Conservation (phyloP, 2,888 invertebrate genomes). For the Aspidiotus destructor region DNA sequence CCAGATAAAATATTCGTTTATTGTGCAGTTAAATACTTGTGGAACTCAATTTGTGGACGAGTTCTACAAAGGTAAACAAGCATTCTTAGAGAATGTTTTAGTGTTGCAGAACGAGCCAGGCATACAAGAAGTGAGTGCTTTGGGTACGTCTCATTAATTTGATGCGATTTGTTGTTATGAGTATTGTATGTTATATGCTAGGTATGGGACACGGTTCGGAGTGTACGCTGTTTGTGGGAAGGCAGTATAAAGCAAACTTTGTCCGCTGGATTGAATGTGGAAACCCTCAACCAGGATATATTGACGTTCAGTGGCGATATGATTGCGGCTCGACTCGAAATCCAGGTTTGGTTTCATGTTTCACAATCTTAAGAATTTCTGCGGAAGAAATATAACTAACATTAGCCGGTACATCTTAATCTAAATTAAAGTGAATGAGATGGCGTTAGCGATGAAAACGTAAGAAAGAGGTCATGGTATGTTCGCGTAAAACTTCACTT, state of each 20-base stretch:
- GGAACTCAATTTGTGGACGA: slow-evolving; percentile 71
- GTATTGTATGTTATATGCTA: slow-evolving; percentile 38
- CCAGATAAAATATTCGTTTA: slow-evolving; percentile 59
- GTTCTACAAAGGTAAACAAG: slow-evolving; percentile 62
- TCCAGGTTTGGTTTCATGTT: slow-evolving; percentile 46
- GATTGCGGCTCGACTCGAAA: slow-evolving; percentile 66
- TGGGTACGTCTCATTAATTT: not conserved
- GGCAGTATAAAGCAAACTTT: slow-evolving; percentile 66
- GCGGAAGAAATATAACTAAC: not conserved
- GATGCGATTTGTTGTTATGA: not conserved
- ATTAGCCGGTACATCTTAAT: not conserved
- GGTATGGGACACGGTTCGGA: slow-evolving; percentile 69
- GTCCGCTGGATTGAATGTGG: slow-evolving; percentile 63
- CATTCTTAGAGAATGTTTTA: slow-evolving; percentile 67
- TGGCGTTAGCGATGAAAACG: no score
- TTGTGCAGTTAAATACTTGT: slow-evolving; percentile 62
- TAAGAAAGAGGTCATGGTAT: no score
- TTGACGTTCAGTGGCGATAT: slow-evolving; percentile 79
- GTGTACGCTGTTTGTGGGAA: slow-evolving; percentile 72
- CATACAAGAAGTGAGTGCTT: slow-evolving; percentile 48
- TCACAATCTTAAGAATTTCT: not conserved
- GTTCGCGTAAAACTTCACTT: no score
- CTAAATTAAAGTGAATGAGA: no score
- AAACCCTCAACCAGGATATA: slow-evolving; percentile 68
- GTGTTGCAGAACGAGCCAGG: slow-evolving; percentile 69